These are phyloP conservation scores for Drosophila anomelani DNA, from an alignment of 2,888 invertebrate species.

Conservation along the genomic window DNA sequence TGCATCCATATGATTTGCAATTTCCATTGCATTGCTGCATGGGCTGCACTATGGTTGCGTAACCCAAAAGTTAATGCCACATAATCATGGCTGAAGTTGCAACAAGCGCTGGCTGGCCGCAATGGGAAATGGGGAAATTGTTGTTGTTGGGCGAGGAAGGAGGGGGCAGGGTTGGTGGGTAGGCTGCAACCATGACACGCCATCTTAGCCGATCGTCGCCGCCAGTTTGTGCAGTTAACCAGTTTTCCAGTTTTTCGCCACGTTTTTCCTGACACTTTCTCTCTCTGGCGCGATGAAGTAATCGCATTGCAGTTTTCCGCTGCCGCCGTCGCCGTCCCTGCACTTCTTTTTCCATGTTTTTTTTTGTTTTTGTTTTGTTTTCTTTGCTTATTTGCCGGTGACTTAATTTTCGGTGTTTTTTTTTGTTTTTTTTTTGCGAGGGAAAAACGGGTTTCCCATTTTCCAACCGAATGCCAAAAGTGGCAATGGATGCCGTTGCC, in stretches of 20 bases:
- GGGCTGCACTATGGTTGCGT: conserved; percentile 64
- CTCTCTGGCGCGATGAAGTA: conserved; percentile 72
- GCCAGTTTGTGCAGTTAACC: conserved; percentile 29
- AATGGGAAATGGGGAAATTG: conserved; percentile 73
- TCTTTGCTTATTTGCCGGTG: conserved; percentile 49
- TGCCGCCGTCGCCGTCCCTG: conserved; percentile 15
- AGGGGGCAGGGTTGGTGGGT: background rate
- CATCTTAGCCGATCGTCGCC: conserved; percentile 54
- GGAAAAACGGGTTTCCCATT: conserved; percentile 73
- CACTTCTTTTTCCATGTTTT: background rate
- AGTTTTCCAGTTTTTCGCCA: conserved; percentile 27
- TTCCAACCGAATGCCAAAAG: conserved; percentile 50
- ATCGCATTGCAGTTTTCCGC: conserved; percentile 50
- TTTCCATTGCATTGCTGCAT: conserved; percentile 71
- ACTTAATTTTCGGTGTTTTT: conserved; percentile 62
- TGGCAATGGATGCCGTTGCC: conserved; percentile 46
- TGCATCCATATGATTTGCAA: conserved; percentile 77
- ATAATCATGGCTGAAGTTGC: conserved; percentile 80
- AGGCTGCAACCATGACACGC: conserved; percentile 65
- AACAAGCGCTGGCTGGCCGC: conserved; percentile 62
- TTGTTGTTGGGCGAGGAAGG: conserved; percentile 35
- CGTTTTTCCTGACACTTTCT: conserved; percentile 77
- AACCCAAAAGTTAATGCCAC: conserved; percentile 80
- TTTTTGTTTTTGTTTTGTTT: conserved; percentile 5
- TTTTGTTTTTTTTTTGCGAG: conserved; percentile 34